Evolutionary conservation across 2,888 invertebrate genomes (phyloP).

Genomic region (Erebia palarica): DNA sequence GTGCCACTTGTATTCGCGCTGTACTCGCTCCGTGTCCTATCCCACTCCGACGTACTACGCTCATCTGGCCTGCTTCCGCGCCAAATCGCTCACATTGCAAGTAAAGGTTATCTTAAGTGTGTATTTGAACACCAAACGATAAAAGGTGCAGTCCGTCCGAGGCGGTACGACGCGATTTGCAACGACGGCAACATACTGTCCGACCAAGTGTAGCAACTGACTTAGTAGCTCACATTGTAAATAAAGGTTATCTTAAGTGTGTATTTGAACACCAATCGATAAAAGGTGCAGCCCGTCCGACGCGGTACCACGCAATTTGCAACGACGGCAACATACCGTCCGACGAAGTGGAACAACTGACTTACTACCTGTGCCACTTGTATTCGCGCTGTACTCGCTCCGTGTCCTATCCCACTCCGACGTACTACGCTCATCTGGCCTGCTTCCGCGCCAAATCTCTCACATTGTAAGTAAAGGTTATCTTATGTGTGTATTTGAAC

Average conservation of each 20-base stretch:
- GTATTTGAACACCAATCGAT: conserved; percentile 88
- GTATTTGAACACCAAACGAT: no score
- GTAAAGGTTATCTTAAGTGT: conserved; percentile 10
- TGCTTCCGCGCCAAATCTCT: conserved; percentile 86
- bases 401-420: conserved; percentile 93
- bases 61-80: conserved; percentile 91
- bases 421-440: conserved; percentile 94
- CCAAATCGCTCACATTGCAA: conserved; percentile 78
- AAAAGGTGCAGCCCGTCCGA: conserved; percentile 92
- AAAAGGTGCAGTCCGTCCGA: no score
- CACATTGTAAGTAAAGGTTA: conserved; percentile 61
- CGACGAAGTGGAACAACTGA: conserved; percentile 89
- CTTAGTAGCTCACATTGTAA: no score
- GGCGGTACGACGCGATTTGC: no score
- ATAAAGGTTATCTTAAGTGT: no score
- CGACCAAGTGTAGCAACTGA: no score
- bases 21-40: conserved; percentile 92
- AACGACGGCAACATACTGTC: no score
- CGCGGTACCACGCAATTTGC: conserved; percentile 92
- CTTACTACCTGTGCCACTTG: conserved; percentile 92
- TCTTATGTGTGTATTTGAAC: no score
- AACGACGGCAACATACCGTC: conserved; percentile 88
- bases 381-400: conserved; percentile 92
- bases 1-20: conserved; percentile 93
- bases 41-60: conserved; percentile 95